Percentiles rank a stretch among this genome's conserved stretches.
Conservation (phyloP, 2,888 invertebrate species). For the Lordiphosa andalusiaca region DNA sequence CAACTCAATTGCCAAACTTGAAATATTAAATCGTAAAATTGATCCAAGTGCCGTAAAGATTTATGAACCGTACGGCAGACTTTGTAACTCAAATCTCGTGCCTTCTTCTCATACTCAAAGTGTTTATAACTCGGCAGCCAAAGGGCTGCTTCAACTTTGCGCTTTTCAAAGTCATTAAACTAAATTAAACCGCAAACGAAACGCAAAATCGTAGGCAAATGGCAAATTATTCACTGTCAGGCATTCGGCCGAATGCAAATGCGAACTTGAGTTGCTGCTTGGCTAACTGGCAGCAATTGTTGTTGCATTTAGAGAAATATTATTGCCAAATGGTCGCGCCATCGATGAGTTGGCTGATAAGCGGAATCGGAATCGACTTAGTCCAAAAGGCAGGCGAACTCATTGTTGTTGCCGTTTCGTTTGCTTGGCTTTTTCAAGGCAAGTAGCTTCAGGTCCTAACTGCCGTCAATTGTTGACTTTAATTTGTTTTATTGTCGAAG, state of each 20-base stretch:
- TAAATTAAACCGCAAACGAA: constrained; percentile 38
- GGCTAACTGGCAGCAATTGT: constrained; percentile 5
- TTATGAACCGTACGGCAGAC: no score
- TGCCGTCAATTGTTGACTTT: constrained; percentile 69
- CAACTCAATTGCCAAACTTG: no score
- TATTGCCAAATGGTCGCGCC: constrained; percentile 61
- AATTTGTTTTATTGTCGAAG: constrained; percentile 68
- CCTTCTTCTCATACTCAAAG: no score
- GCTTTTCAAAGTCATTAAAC: constrained; percentile 55
- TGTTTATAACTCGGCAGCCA: no score
- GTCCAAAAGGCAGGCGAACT: background rate
- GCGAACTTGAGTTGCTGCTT: constrained; percentile 8
- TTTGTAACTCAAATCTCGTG: no score
- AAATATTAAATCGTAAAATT: no score
- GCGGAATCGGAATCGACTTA: constrained; percentile 7
- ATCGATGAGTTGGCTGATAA: constrained; percentile 38
- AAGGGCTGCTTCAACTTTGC: constrained; percentile 44
- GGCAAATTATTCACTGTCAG: constrained; percentile 56
- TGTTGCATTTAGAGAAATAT: constrained; percentile 44
- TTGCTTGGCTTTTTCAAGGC: constrained; percentile 50
- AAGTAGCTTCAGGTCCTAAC: constrained; percentile 74
- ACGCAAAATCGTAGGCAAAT: constrained; percentile 37
- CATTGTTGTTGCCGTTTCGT: constrained; percentile 18
- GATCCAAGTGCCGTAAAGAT: no score
- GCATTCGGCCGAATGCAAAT: constrained; percentile 10